A percentile compares a stretch with the other conserved stretches of the same genome.
Evolutionary conservation across 2,888 invertebrate species (phyloP).

Genomic region (Eupithecia tripunctaria): DNA sequence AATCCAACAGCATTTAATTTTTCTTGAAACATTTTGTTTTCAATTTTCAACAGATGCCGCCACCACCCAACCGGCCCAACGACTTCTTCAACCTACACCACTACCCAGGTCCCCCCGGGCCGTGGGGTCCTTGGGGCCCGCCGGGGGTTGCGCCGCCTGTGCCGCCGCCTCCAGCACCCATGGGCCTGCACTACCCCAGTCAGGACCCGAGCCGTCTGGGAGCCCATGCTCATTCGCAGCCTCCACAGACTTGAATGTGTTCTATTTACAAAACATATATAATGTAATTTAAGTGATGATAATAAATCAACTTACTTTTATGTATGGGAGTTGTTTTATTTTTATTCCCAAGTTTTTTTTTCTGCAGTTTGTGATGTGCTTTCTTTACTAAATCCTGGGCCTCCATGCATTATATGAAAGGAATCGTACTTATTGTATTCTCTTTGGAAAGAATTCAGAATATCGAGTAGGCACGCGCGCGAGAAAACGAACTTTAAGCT

Average conservation of each 20-base stretch:
- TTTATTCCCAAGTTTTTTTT: not conserved
- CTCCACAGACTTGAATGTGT: constrained; percentile 13
- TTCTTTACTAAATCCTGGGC: not conserved
- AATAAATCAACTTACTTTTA: constrained; percentile 29
- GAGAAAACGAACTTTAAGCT: too few species aligned
- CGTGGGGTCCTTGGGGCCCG: constrained; percentile 59
- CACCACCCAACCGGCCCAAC: constrained; percentile 82
- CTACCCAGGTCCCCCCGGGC: constrained; percentile 58
- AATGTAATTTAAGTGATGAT: constrained; percentile 18
- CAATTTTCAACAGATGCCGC: constrained; percentile 81
- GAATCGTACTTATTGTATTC: too few species aligned
- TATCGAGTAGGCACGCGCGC: too few species aligned
- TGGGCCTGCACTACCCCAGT: constrained; percentile 95
- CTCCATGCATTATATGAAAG: not conserved
- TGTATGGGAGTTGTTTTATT: constrained; percentile 11
- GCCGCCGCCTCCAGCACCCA: constrained; percentile 80
- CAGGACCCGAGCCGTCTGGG: constrained; percentile 98
- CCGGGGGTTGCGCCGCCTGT: constrained; percentile 47
- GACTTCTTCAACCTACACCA: constrained; percentile 86
- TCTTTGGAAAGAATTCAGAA: too few species aligned
- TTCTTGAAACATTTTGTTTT: constrained; percentile 10
- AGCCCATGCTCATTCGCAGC: constrained; percentile 81
- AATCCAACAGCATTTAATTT: not conserved
- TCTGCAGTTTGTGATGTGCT: not conserved
- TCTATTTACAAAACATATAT: constrained; percentile 10